phyloP scores from a whole-genome alignment of 2,888 invertebrate species.

The Lamellibrachia columna region DNA sequence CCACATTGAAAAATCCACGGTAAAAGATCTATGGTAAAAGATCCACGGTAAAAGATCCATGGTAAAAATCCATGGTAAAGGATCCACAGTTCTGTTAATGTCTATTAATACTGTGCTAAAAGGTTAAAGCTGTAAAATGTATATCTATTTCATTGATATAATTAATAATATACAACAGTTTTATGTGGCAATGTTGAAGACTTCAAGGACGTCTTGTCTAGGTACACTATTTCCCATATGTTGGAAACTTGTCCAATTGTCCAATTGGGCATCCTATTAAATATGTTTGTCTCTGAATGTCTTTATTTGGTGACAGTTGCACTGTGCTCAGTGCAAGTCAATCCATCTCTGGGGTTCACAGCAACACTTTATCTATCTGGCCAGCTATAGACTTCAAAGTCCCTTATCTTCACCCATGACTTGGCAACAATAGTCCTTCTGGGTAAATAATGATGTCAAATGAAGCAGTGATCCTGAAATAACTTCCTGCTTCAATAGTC shows the following conservation, averaged over 20 bases:
- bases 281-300: neutral
- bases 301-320: neutral
- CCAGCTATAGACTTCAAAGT: neutral
- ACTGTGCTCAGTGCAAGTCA: neutral
- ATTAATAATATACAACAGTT: too few species aligned
- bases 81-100: too few species aligned
- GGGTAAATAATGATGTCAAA: neutral
- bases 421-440: neutral
- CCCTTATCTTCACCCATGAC: neutral
- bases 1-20: too few species aligned
- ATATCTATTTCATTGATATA: too few species aligned
- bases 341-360: neutral
- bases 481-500: neutral
- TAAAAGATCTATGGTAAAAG: too few species aligned
- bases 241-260: neutral
- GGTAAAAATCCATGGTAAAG: too few species aligned
- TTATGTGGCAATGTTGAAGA: neutral
- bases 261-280: neutral
- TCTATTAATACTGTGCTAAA: too few species aligned
- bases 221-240: neutral
- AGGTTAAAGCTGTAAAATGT: too few species aligned
- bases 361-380: neutral
- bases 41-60: too few species aligned
- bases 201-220: neutral
- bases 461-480: neutral